Evolutionary conservation across 2,888 invertebrate genomes (phyloP), one percentile per base, ranked within the genome.

Genomic region (Drosophila algonquin): DNA sequence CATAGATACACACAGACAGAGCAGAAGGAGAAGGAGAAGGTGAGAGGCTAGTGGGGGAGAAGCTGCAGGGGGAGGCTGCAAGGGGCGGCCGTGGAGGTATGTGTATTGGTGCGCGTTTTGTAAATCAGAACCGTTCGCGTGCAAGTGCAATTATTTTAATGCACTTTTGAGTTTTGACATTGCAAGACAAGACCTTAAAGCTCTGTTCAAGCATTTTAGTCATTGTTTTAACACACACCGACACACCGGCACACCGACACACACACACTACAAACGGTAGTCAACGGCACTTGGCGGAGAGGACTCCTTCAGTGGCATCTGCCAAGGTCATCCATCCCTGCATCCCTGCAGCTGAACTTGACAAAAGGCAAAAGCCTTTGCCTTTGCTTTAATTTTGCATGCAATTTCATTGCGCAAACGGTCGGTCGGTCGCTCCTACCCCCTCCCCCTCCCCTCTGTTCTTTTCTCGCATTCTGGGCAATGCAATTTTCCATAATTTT

Each of bases 91-190:
- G 21, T 21, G n/a, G n/a, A 46, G 35, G 18, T 10, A n/a, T 32
- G 32, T 35, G 52, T 53, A 48, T 48, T 69, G 55, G 74, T 21
- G 35, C 55, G 47, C 45, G 51, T 32, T 55, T 55, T 61, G 51
- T 59, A 70, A 80, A 75, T 76, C 75, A 75, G 55, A 74, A 52
- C 55, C 51, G 52, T 50, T 64, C 40, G 40, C 40, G 5, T 14
- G 40, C n/a, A 40, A 89, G 89, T 81, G 90, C 90, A 91, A 91
- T 91, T 91, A 91, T 91, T 91, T 91, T 91, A 91, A 91, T 91
- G 91, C 85, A 91, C 87, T 90, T 90, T 91, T 90, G 87, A 91
- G 89, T 90, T 90, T 80, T 76, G 58, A 64, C 70, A 68, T 69
- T 18, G 51, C 62, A 30, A 53, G 75, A 56, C 57, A 54, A 35